Conservation (phyloP, 1,140 invertebrate species). For the Hycleus cichorii region DNA sequence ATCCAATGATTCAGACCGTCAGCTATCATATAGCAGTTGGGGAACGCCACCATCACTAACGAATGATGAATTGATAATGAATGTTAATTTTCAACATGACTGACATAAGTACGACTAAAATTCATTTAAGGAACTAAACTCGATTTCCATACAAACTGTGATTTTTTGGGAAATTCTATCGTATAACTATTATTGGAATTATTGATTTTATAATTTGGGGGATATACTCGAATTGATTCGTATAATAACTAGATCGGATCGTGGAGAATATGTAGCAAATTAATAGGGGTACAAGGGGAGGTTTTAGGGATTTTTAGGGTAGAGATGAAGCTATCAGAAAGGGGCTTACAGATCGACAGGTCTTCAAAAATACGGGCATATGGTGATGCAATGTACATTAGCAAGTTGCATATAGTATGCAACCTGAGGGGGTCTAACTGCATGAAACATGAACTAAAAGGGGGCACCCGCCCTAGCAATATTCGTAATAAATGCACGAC, state of each 20-base stretch:
- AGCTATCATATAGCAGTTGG: slow-evolving; percentile 30
- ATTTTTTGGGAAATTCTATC: background rate
- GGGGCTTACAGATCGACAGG: slow-evolving; percentile 25
- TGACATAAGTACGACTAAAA: slow-evolving; percentile 26
- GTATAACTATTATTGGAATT: no score
- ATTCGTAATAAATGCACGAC: slow-evolving; percentile 18
- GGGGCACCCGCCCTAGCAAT: slow-evolving; percentile 19
- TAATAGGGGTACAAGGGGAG: slow-evolving; percentile 2
- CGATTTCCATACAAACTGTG: background rate
- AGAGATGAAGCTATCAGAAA: slow-evolving; percentile 24
- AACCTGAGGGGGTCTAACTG: background rate
- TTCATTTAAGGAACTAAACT: slow-evolving; percentile 17
- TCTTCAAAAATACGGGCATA: slow-evolving; percentile 32
- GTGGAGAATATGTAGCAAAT: slow-evolving; percentile 25
- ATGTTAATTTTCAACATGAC: slow-evolving; percentile 28
- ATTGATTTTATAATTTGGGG: background rate
- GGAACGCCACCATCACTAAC: slow-evolving; percentile 17
- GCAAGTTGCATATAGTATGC: slow-evolving; percentile 26
- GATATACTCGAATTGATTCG: slow-evolving; percentile 9
- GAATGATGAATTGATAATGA: slow-evolving; percentile 32
- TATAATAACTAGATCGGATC: slow-evolving; percentile 11
- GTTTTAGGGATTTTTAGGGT: background rate
- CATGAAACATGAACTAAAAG: background rate
- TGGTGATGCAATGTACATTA: slow-evolving; percentile 37
- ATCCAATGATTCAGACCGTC: slow-evolving; percentile 38